Base-by-base conservation (phyloP, 2,797 vertebrate genomes). In the Enteromius mattozi region DNA sequence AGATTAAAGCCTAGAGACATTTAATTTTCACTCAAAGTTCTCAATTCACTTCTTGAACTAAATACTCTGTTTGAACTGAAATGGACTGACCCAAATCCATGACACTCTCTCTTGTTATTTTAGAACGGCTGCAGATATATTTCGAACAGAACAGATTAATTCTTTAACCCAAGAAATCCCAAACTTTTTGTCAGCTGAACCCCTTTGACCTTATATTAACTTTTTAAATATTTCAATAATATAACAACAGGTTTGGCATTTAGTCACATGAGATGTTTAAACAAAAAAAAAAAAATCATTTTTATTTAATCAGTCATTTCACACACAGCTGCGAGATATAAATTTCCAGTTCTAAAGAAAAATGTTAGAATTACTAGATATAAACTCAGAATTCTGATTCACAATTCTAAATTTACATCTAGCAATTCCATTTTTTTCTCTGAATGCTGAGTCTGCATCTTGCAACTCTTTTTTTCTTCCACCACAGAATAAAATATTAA, bases 71-170 rank as follows among this genome's bases (percentile, higher is more conserved):
- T 16, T 54, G 68, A 71, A 61, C 24, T 71, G 6, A 72, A 47
- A 81, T 13, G 6, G 40, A 61, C 69, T 74, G 80, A 72, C 80
- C 54, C 68, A 72, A 81, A 81, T 81, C n/a, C 49, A 76, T 3
- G 13, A 24, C 33, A 59, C 33, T 16, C 8, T 51, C 78, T 19
- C 8, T 56, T 77, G 12, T 49, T 24, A 5, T 69, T 27, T 27
- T 19, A 16, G 14, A 24, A 42, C 8, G 7, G 61, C 30, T 33
- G 30, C 45, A n/a, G 12, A 12, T 68, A 47, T 30, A 7, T 54
- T 75, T 8, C 6, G 2, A 24, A 78, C 56, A 45, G 35, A 61
- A 78, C 14, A 61, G 7, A 59, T 24, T 16, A 2, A 54, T 54
- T 75, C 30, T 75, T 54, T 69, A 70, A 42, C 35, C 13, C 68